Base-by-base conservation (phyloP, 2,797 vertebrate genomes). In the Forpus xanthops region DNA sequence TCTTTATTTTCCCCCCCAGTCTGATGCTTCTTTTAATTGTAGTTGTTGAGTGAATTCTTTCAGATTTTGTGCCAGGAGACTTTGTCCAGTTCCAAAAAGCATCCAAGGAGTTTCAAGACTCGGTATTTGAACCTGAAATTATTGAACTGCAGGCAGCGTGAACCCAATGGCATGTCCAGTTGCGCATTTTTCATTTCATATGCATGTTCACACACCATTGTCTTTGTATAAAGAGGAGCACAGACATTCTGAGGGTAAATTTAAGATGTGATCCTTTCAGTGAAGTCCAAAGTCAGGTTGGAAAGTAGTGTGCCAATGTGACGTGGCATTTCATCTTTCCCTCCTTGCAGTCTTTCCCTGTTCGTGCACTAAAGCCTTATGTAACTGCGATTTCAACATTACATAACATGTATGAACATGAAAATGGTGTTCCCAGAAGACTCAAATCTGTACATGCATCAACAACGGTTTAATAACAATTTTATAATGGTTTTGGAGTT, bases 341-440 rank as follows among this genome's bases (percentile, higher is more conserved):
- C 39, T 87, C 68, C 21, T 24, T 2, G 21, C 35, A 58, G 2
- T 39, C 84, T 41, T 87, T n/a, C 73, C 42, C 60, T 62, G 1
- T 30, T 87, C 41, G 31, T 17, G 61, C 75, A 71, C 61, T 67
- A 44, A 81, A 72, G 65, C 65, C 92, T 95, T 82, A 82, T 41
- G 56, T 89, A 87, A 88, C 87, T 41, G 62, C n/a, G 76, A 87
- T 86, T 89, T 94, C 89, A 85, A 64, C 68, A 61, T 83, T 81
- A 85, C 70, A 39, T 85, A 89, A 91, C 68, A 74, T 0, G 0
- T 61, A 82, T 35, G 87, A 87, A 80, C 79, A 78, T 12, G 8
- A 15, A 15, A 88, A 66, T 30, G 50, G 41, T 2, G 0, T 71
- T 83, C 85, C 85, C 58, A 75, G 49, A 30, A 72, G 58, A 85